Conservation (phyloP, 1,140 invertebrate genomes). For the Drosophila orena region DNA sequence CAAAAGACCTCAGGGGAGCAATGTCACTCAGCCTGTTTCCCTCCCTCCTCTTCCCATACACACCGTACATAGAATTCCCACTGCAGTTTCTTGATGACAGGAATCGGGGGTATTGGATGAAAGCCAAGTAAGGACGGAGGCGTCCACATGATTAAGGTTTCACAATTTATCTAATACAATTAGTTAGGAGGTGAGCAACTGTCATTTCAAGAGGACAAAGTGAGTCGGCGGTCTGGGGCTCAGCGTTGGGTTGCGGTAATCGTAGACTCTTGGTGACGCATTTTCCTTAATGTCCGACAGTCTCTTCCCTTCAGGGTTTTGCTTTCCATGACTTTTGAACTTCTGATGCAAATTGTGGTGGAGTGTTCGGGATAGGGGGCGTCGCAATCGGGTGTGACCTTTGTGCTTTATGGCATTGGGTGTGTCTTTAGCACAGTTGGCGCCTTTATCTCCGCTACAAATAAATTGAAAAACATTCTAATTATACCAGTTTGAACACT, state of each 20-base stretch:
- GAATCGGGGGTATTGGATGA: constrained; percentile 9
- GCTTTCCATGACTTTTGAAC: constrained; percentile 63
- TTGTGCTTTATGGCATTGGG: constrained; percentile 28
- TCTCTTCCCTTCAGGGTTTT: constrained; percentile 18
- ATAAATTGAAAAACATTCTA: constrained; percentile 28
- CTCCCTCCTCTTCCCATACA: not conserved
- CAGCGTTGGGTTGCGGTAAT: constrained; percentile 59
- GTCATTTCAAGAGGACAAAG: constrained; percentile 8
- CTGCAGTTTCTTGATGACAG: constrained; percentile 49
- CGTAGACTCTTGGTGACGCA: constrained; percentile 59
- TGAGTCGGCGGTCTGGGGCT: constrained; percentile 1
- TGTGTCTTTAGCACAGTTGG: constrained; percentile 8
- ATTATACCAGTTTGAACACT: constrained; percentile 28
- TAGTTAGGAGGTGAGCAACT: constrained; percentile 71
- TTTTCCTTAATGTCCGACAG: constrained; percentile 58
- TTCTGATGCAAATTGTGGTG: constrained; percentile 56
- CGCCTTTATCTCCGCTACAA: constrained; percentile 1
- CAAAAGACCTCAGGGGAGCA: constrained; percentile 45
- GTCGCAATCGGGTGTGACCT: constrained; percentile 35
- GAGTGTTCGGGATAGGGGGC: constrained; percentile 26
- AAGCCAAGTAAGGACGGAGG: constrained; percentile 13
- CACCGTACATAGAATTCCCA: constrained; percentile 1
- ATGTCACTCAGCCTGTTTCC: constrained; percentile 29
- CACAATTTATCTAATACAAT: constrained; percentile 83
- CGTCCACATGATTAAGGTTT: constrained; percentile 80